phyloP scores from a whole-genome alignment of 2,797 vertebrate species.

The Austrolebias charrua region DNA sequence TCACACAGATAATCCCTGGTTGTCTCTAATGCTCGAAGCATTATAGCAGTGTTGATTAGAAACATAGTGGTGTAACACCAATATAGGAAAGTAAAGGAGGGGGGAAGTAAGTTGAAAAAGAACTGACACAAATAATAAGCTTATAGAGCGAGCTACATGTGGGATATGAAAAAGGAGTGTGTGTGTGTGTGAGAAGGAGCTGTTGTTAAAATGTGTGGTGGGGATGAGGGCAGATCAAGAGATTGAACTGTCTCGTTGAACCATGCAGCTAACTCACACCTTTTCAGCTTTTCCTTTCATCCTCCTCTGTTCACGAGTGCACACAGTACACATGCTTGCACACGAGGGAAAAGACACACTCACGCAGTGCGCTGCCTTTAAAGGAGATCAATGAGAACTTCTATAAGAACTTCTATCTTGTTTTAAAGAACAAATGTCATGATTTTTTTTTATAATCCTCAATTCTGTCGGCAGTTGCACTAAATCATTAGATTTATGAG shows the following conservation, averaged over 20 bases:
- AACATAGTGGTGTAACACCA: conserved; percentile 3
- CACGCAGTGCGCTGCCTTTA: conserved; percentile 52
- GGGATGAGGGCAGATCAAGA: conserved; percentile 61
- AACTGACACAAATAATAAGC: background rate
- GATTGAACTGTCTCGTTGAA: conserved; percentile 67
- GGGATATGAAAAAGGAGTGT: conserved; percentile 14
- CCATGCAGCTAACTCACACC: conserved; percentile 57
- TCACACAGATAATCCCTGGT: conserved; percentile 2
- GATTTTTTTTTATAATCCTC: conserved; percentile 17
- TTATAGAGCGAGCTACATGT: background rate
- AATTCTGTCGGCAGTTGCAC: no score
- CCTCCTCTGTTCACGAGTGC: conserved; percentile 63
- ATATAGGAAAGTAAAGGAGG: background rate
- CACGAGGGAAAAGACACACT: conserved; percentile 57
- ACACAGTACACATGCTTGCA: conserved; percentile 46
- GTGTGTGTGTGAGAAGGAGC: conserved; percentile 36
- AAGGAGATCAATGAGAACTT: conserved; percentile 59
- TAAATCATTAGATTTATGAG: no score
- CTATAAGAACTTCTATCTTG: conserved; percentile 30
- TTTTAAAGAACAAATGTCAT: conserved; percentile 53
- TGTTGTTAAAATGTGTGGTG: conserved; percentile 31
- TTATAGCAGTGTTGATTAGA: conserved; percentile 1
- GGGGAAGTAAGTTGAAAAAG: conserved; percentile 4
- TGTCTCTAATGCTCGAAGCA: conserved; percentile 4
- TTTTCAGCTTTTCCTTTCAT: conserved; percentile 74